A percentile compares a stretch with the other conserved stretches of the same genome.
These are phyloP conservation scores for Osedax fenrisi DNA, from an alignment of 2,888 invertebrate species.

Conservation along the genomic window DNA sequence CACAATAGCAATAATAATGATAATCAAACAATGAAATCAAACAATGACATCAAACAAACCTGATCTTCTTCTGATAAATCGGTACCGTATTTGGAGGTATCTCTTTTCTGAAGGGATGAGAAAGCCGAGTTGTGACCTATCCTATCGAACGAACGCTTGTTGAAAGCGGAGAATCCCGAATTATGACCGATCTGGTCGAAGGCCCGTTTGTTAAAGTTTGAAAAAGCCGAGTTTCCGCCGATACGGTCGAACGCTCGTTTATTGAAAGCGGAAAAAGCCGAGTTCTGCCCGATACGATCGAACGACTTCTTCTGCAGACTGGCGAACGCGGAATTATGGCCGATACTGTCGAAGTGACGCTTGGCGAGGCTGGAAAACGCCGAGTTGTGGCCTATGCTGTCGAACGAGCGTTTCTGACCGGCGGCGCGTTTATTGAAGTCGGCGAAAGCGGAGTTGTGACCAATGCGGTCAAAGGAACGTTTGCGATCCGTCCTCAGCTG, in stretches of 20 bases:
- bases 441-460: neutral
- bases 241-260: constrained; percentile 3
- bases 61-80: too few relatives aligned
- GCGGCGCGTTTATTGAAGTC: neutral
- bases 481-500: neutral
- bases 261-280: neutral
- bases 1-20: too few relatives aligned
- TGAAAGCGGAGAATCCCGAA: neutral
- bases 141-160: constrained; percentile 5
- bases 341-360: neutral
- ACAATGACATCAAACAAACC: too few relatives aligned
- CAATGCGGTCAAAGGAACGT: constrained; percentile 7
- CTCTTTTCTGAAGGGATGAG: neutral
- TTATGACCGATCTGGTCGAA: neutral
- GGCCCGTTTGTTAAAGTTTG: neutral
- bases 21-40: too few relatives aligned
- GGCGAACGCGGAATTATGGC: neutral
- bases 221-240: neutral
- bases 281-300: neutral
- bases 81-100: too few relatives aligned
- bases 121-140: constrained; percentile 2
- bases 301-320: neutral
- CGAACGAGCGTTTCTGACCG: constrained; percentile 6
- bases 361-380: neutral
- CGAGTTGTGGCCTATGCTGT: neutral